These are phyloP conservation scores for Aphelinus atriplicis DNA, from an alignment of 1,140 invertebrate genomes.

Conservation along the genomic window DNA sequence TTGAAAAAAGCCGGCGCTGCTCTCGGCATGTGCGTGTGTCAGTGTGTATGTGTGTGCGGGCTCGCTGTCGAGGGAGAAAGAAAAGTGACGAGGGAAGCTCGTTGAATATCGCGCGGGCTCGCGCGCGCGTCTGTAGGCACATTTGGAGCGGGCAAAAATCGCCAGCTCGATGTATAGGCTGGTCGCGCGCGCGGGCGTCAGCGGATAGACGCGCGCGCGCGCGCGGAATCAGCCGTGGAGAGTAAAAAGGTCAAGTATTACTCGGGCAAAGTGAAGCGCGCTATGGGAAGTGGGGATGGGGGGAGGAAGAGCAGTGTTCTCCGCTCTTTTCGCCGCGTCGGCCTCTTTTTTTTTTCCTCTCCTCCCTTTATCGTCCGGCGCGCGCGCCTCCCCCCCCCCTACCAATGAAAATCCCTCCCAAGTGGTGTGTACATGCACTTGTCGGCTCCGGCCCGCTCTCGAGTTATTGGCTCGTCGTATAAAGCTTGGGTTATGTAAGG, in stretches of 20 bases:
- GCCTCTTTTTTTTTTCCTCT: too few species aligned
- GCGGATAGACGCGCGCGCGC: not conserved
- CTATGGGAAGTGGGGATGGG: too few species aligned
- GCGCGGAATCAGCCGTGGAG: not conserved
- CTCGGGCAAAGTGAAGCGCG: not conserved
- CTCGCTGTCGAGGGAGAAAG: too few species aligned
- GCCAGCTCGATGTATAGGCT: not conserved
- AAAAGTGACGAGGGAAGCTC: too few species aligned
- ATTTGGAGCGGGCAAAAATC: conserved; percentile 3
- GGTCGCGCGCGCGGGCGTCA: not conserved
- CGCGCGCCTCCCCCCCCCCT: not conserved
- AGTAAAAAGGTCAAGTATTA: conserved; percentile 19
- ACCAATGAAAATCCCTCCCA: conserved; percentile 9
- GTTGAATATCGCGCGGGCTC: too few species aligned
- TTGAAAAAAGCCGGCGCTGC: too few species aligned
- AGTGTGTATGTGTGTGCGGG: too few species aligned
- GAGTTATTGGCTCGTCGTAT: conserved; percentile 28
- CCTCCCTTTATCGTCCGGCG: not conserved
- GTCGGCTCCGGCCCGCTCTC: not conserved
- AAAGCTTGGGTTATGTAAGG: conserved; percentile 6
- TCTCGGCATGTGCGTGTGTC: too few species aligned
- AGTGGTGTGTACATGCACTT: conserved; percentile 8
- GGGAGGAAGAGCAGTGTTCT: too few species aligned
- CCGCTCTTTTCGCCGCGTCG: too few species aligned
- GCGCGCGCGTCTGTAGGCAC: not conserved